Evolutionary conservation across 2,113 vertebrate species (phyloP).

Genomic region (Barbus barbus): DNA sequence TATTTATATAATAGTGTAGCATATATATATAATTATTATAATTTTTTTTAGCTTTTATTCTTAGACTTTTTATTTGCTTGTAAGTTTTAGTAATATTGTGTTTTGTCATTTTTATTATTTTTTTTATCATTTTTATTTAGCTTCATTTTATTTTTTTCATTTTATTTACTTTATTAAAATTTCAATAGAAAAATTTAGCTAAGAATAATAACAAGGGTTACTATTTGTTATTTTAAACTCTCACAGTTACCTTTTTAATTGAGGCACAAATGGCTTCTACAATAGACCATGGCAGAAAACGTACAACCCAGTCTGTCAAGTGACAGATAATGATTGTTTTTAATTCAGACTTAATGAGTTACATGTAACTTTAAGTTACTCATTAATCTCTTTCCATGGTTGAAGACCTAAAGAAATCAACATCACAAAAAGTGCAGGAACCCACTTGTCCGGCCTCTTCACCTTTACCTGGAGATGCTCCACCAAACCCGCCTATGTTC

Average conservation of each 20-base stretch:
- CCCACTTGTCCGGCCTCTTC: conserved; percentile 87
- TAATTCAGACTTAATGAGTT: background rate
- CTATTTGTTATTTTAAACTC: background rate
- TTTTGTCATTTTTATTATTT: background rate
- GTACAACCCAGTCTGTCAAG: too few relatives aligned
- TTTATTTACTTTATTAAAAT: background rate
- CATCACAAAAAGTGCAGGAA: conserved; percentile 85
- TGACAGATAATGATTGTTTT: background rate
- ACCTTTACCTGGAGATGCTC: conserved; percentile 86
- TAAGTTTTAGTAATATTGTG: too few relatives aligned
- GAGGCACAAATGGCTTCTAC: background rate
- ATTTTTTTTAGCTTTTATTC: too few relatives aligned
- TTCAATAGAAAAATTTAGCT: too few relatives aligned
- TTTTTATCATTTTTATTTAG: too few relatives aligned
- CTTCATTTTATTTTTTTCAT: background rate
- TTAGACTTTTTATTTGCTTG: too few relatives aligned
- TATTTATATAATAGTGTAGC: too few relatives aligned
- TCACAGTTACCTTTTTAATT: background rate
- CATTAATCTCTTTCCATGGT: conserved; percentile 41
- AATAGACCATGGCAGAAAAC: background rate
- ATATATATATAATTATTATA: too few relatives aligned
- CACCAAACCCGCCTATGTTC: conserved; percentile 86
- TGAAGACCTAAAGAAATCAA: conserved; percentile 81
- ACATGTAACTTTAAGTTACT: too few relatives aligned
- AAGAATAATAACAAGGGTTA: background rate